phyloP scores from a whole-genome alignment of 1,140 invertebrate genomes.

The Dendroctonus valens region DNA sequence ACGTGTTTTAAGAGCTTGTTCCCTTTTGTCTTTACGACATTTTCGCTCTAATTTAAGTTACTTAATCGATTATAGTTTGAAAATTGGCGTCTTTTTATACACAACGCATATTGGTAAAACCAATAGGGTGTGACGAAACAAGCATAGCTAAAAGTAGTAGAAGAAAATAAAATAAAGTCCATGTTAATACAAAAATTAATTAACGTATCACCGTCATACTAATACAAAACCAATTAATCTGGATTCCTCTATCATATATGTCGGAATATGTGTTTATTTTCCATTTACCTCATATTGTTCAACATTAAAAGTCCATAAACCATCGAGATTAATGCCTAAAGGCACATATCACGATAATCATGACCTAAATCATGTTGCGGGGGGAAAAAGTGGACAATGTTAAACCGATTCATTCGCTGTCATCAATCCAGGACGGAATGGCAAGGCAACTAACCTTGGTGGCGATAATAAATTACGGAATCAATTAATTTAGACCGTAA shows the following conservation, averaged over 20 bases:
- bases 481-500: constrained; percentile 31
- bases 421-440: constrained; percentile 26
- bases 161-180: no score
- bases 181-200: no score
- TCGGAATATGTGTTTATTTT: constrained; percentile 2
- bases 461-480: constrained; percentile 26
- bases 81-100: no score
- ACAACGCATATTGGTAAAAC: no score
- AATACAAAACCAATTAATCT: not conserved
- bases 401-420: constrained; percentile 31
- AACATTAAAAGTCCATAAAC: constrained; percentile 24
- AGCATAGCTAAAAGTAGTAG: no score
- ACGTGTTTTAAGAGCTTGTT: no score
- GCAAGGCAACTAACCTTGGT: constrained; percentile 30
- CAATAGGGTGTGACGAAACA: no score
- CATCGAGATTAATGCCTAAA: constrained; percentile 22
- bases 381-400: constrained; percentile 31
- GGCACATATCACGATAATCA: constrained; percentile 27
- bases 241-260: not conserved
- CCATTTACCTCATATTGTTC: constrained; percentile 10
- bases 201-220: no score
- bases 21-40: no score
- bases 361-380: constrained; percentile 28
- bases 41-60: no score
- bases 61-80: no score